These are phyloP conservation scores for Electrona antarctica DNA, from an alignment of 2,113 vertebrate genomes.

Conservation along the genomic window DNA sequence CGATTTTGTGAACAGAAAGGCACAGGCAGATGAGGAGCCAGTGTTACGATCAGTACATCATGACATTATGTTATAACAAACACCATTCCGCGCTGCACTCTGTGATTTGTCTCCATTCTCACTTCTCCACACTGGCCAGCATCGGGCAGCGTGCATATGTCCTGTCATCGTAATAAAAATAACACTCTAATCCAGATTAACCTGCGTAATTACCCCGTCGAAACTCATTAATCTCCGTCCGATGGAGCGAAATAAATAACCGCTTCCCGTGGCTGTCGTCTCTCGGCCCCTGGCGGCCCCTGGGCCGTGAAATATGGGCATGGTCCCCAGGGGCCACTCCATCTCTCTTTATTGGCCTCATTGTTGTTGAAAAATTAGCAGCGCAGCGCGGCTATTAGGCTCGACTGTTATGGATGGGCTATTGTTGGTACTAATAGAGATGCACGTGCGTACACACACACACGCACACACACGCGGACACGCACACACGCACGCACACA, in stretches of 20 bases:
- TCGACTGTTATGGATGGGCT: slow-evolving; percentile 25
- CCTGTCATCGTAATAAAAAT: slow-evolving; percentile 5
- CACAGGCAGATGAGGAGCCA: no score
- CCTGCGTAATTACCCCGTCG: background rate
- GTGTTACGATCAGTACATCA: no score
- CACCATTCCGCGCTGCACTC: no score
- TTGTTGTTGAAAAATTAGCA: slow-evolving; percentile 28
- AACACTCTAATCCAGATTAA: slow-evolving; percentile 11
- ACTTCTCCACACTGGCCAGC: background rate
- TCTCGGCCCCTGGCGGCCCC: background rate
- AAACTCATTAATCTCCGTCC: slow-evolving; percentile 3
- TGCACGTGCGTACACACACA: background rate
- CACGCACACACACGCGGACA: background rate
- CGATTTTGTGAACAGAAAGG: no score
- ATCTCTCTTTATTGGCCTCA: slow-evolving; percentile 25
- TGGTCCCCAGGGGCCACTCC: slow-evolving; percentile 4
- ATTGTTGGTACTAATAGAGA: slow-evolving; percentile 15
- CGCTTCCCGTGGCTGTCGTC: background rate
- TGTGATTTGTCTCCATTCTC: background rate
- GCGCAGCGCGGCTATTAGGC: slow-evolving; percentile 11
- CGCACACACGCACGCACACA: background rate
- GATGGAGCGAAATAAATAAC: slow-evolving; percentile 5
- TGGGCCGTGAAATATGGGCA: slow-evolving; percentile 8
- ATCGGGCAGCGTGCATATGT: background rate
- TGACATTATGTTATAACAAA: no score